Percentiles rank a stretch among this genome's conserved stretches.
phyloP scores from a whole-genome alignment of 1,140 invertebrate genomes.

The Hydropsyche tenuis region DNA sequence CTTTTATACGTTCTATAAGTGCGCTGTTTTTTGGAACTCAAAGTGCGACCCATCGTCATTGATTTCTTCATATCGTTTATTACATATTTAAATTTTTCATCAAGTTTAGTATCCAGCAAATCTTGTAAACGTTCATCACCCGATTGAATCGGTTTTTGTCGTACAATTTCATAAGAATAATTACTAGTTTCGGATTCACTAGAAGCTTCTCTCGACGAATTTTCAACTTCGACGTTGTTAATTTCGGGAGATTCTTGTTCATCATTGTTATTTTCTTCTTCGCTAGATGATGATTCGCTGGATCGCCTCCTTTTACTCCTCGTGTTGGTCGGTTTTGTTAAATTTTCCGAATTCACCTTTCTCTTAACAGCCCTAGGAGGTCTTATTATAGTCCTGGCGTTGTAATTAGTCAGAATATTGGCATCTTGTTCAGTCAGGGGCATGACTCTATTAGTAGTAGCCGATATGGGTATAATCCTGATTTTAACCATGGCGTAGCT shows the following conservation, averaged over 20 bases:
- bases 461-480: slow-evolving; percentile 60
- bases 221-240: slow-evolving; percentile 43
- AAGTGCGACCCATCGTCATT: slow-evolving; percentile 61
- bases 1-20: slow-evolving; percentile 60
- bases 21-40: slow-evolving; percentile 60
- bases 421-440: slow-evolving; percentile 62
- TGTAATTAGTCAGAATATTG: slow-evolving; percentile 62
- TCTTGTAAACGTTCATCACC: slow-evolving; percentile 47
- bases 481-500: slow-evolving; percentile 62
- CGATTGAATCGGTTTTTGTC: slow-evolving; percentile 52
- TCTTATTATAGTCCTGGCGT: slow-evolving; percentile 55
- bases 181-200: slow-evolving; percentile 52
- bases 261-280: slow-evolving; percentile 53
- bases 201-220: slow-evolving; percentile 48
- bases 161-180: slow-evolving; percentile 49
- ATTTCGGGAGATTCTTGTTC: slow-evolving; percentile 38
- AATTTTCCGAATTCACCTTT: slow-evolving; percentile 51
- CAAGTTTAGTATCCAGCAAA: slow-evolving; percentile 46
- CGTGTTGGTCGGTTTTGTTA: slow-evolving; percentile 40
- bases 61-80: slow-evolving; percentile 64
- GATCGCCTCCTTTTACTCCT: slow-evolving; percentile 50
- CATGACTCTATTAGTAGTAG: slow-evolving; percentile 56
- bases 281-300: slow-evolving; percentile 44
- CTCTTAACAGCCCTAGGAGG: slow-evolving; percentile 56
- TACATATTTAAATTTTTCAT: slow-evolving; percentile 58